Conservation (phyloP, 2,888 invertebrate genomes). For the Dryomyza anilis region DNA sequence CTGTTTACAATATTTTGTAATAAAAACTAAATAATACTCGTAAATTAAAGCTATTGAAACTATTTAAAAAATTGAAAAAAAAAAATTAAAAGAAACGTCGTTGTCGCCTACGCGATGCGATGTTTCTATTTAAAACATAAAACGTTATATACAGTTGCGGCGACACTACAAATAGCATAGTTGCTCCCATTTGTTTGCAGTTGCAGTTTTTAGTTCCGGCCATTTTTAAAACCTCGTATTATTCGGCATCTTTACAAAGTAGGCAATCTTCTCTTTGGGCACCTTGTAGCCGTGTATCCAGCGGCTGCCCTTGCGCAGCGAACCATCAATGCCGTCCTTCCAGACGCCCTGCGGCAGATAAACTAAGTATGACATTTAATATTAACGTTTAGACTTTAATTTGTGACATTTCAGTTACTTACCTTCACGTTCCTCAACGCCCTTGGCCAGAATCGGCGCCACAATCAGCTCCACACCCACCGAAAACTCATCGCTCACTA, state of each 20-base stretch:
- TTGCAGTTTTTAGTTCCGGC: slow-evolving; percentile 27
- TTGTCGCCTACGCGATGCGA: too few relatives aligned
- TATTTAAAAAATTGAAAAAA: too few relatives aligned
- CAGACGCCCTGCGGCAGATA: slow-evolving; percentile 91
- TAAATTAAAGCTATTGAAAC: neutral
- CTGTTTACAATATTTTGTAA: slow-evolving; percentile 9
- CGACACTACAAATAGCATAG: too few relatives aligned
- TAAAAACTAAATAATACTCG: slow-evolving; percentile 19
- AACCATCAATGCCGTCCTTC: slow-evolving; percentile 89
- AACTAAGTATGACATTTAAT: slow-evolving; percentile 62
- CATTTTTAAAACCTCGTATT: slow-evolving; percentile 71
- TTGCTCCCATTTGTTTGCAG: neutral
- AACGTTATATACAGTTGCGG: too few relatives aligned
- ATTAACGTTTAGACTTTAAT: neutral
- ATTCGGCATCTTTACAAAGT: slow-evolving; percentile 83
- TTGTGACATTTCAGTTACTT: neutral
- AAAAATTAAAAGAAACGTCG: too few relatives aligned
- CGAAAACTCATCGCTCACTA: slow-evolving; percentile 83
- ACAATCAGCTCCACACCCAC: slow-evolving; percentile 90
- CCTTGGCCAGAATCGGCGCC: slow-evolving; percentile 80
- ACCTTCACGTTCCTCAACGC: slow-evolving; percentile 75
- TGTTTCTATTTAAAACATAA: too few relatives aligned
- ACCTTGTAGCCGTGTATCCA: slow-evolving; percentile 91
- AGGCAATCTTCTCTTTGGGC: slow-evolving; percentile 78
- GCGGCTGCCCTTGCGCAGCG: slow-evolving; percentile 82